These are phyloP conservation scores for Gonocerus acuteangulatus DNA, from an alignment of 2,888 invertebrate species.

Conservation along the genomic window DNA sequence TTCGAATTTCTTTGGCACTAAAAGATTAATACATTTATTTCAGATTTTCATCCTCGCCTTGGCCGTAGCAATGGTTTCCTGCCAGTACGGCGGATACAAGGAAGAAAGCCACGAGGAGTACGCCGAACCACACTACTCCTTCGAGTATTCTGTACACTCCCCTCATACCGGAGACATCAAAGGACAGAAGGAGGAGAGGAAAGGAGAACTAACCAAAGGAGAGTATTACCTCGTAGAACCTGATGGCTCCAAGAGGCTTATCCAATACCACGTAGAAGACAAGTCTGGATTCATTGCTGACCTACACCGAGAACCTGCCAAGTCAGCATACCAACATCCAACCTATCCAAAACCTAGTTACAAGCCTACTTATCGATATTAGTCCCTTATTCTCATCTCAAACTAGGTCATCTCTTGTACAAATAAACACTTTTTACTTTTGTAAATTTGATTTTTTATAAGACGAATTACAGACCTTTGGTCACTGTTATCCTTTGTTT, in stretches of 20 bases:
- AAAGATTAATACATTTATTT: background rate
- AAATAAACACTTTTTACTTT: too few relatives aligned
- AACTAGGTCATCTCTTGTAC: too few relatives aligned
- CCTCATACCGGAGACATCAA: conserved; percentile 65
- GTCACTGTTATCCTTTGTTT: too few relatives aligned
- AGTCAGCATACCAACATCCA: conserved; percentile 1
- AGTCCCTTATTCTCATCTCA: too few relatives aligned
- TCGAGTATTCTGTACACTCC: conserved; percentile 64
- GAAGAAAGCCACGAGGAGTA: conserved; percentile 10
- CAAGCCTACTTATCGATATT: background rate
- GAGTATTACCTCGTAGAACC: conserved; percentile 51
- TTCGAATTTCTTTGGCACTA: too few relatives aligned
- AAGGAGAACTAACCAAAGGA: conserved; percentile 63
- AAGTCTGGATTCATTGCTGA: conserved; percentile 67
- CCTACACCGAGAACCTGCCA: conserved; percentile 42
- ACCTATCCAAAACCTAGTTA: background rate
- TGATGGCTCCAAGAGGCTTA: conserved; percentile 64
- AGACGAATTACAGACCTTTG: too few relatives aligned
- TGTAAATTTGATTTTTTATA: too few relatives aligned
- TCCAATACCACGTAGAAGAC: conserved; percentile 67
- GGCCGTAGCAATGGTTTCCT: conserved; percentile 1
- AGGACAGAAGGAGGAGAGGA: conserved; percentile 61
- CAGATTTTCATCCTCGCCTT: background rate
- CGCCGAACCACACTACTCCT: conserved; percentile 50
- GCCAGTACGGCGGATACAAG: conserved; percentile 12